These are phyloP conservation scores for Noctua janthe DNA, from an alignment of 2,888 invertebrate genomes.

Conservation along the genomic window DNA sequence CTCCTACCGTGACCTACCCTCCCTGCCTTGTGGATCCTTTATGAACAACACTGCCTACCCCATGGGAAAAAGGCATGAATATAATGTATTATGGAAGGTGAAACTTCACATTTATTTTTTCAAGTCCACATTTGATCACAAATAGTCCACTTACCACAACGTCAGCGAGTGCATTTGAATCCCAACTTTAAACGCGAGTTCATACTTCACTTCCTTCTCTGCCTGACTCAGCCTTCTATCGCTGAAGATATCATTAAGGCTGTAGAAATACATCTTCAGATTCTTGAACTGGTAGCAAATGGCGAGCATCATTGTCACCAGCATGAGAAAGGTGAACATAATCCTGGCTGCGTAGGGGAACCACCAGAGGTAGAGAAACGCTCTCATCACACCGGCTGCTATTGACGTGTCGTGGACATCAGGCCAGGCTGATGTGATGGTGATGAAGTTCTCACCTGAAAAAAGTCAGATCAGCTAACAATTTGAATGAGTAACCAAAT, in stretches of 20 bases:
- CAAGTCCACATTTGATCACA: background rate
- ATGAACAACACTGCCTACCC: background rate
- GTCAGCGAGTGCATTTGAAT: conserved; percentile 72
- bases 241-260: conserved; percentile 44
- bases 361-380: conserved; percentile 71
- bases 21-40: background rate
- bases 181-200: conserved; percentile 72
- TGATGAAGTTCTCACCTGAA: conserved; percentile 70
- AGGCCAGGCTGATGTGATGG: conserved; percentile 76
- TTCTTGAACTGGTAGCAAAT: conserved; percentile 71
- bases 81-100: background rate
- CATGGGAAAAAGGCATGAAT: background rate
- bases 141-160: conserved; percentile 46
- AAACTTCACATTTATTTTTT: background rate
- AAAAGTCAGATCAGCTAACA: background rate
- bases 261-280: conserved; percentile 66
- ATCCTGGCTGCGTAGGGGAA: conserved; percentile 68
- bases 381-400: conserved; percentile 64
- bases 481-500: background rate
- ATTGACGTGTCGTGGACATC: conserved; percentile 67
- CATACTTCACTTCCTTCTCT: conserved; percentile 72
- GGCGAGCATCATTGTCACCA: conserved; percentile 66
- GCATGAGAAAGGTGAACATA: conserved; percentile 63
- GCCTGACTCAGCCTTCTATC: conserved; percentile 53
- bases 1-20: background rate